Conservation (phyloP, 2,113 vertebrate species). For the Girardinichthys multiradiatus region DNA sequence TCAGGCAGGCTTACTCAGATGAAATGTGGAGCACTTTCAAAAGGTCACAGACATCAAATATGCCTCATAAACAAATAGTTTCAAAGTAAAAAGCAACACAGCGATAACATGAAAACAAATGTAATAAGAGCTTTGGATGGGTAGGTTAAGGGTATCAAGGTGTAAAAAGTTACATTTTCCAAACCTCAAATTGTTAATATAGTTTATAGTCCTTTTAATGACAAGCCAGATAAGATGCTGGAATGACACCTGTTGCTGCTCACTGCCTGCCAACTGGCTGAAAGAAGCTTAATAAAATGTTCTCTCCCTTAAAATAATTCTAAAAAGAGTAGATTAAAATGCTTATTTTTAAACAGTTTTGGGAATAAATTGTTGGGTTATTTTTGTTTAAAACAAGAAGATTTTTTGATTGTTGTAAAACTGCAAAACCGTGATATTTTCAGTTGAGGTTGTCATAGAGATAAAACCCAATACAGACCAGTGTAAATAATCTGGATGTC, state of each 20-base stretch:
- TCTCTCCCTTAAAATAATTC: not conserved
- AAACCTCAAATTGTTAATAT: not conserved
- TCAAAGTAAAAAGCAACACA: not conserved
- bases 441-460: too few relatives aligned
- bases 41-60: not conserved
- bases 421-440: too few relatives aligned
- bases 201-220: not conserved
- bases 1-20: conserved; percentile 9
- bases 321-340: too few relatives aligned
- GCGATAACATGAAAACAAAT: not conserved
- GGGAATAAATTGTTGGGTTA: too few relatives aligned
- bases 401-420: too few relatives aligned
- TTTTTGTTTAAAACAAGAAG: too few relatives aligned
- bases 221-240: not conserved
- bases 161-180: not conserved
- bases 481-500: too few relatives aligned
- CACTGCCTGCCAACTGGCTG: not conserved
- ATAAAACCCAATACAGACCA: too few relatives aligned
- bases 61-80: not conserved
- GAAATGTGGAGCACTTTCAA: not conserved
- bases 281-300: not conserved
- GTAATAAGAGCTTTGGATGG: not conserved
- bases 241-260: not conserved
- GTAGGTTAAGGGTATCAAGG: not conserved
- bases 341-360: too few relatives aligned